These are phyloP conservation scores for Megalops atlanticus DNA, from an alignment of 2,113 vertebrate genomes.

Conservation along the genomic window DNA sequence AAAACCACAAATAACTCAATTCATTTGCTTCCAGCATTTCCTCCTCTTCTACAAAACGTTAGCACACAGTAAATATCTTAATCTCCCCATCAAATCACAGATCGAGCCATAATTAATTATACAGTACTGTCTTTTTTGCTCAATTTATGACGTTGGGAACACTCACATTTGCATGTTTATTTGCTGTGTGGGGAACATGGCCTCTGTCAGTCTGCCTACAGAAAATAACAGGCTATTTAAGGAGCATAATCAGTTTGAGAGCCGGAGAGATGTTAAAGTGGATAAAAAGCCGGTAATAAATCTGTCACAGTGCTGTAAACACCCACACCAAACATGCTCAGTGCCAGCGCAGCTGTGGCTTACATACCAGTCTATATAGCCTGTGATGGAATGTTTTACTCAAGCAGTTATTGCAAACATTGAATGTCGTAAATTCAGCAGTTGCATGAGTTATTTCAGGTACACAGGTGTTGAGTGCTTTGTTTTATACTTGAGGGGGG, in stretches of 20 bases:
- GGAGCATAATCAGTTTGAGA: conserved; percentile 1
- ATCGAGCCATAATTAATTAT: background rate
- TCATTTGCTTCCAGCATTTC: no score
- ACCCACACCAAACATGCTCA: background rate
- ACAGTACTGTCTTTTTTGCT: background rate
- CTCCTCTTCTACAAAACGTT: no score
- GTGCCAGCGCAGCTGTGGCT: background rate
- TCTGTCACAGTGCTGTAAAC: background rate
- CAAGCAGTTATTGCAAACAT: no score
- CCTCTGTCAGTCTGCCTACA: background rate
- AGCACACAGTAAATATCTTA: no score
- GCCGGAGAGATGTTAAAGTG: background rate
- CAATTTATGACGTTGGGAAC: background rate
- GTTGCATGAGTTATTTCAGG: no score
- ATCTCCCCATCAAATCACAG: background rate
- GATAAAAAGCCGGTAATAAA: background rate
- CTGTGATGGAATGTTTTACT: no score
- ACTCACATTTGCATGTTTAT: background rate
- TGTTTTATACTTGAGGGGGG: no score
- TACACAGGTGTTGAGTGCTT: no score
- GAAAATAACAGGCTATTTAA: background rate
- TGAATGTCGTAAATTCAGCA: no score
- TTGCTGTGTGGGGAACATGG: background rate
- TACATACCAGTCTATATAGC: no score
- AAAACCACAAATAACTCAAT: no score